Conservation (phyloP, 2,888 invertebrate genomes). For the Tipula confusa region DNA sequence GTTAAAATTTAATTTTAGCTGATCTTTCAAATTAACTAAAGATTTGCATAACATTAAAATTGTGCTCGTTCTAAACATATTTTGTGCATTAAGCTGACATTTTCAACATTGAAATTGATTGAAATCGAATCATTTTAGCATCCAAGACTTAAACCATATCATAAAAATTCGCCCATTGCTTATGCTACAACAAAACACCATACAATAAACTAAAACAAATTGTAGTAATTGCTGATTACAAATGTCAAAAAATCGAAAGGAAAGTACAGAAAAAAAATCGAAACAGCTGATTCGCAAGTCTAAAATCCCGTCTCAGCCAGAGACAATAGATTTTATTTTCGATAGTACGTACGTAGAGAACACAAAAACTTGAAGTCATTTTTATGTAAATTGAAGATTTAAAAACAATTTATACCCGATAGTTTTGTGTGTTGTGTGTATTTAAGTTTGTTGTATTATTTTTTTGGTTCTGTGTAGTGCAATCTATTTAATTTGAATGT, state of each 20-base stretch:
- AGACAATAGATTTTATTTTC: conserved; percentile 21
- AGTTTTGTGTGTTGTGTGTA: background rate
- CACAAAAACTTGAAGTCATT: background rate
- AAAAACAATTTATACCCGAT: background rate
- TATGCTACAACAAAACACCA: background rate
- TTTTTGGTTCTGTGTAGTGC: background rate
- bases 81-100: too few relatives aligned
- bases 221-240: background rate
- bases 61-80: too few relatives aligned
- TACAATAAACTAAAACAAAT: background rate
- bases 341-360: background rate
- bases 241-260: background rate
- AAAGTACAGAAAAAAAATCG: background rate
- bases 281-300: background rate
- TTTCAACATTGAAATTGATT: background rate
- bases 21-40: too few relatives aligned
- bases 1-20: too few relatives aligned
- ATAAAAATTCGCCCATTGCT: background rate
- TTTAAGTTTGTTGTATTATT: background rate
- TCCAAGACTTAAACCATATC: background rate
- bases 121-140: background rate
- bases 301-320: background rate
- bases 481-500: background rate
- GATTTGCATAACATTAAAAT: too few relatives aligned
- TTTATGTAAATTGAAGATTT: background rate